Base-by-base conservation (phyloP, 2,888 invertebrate species). In the Tuta absoluta region DNA sequence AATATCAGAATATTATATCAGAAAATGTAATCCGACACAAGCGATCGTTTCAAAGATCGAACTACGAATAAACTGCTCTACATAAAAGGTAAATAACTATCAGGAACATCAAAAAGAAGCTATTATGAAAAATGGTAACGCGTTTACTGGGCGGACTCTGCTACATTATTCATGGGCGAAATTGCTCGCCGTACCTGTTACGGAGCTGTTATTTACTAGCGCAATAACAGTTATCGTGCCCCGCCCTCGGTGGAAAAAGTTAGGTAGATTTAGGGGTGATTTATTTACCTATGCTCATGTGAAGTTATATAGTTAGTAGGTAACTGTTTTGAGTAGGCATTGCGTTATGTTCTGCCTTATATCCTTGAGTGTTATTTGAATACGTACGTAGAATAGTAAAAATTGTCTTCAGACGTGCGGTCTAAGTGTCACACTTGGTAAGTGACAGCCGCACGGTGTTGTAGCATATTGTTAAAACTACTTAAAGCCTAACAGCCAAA, bases 91-190 rank as follows among this genome's bases (percentile, higher is more conserved):
- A 79, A 81, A 82, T 81, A 85, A 74, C 14, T 33, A 10, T 8
- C 67, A 71, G 76, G 69, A 79, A 84, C 84, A 84, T 87, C 87
- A 87, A 87, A 81, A 85, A 82, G 84, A 78, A 79, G 85, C 84
- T 87, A 90, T 89, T 91, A 91, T 89, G 90, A 91, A 90, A 90
- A 91, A 90, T 90, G 89, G 88, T 91, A 90, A 90, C 89, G 80
- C 88, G 74, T 85, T 91, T 90, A 90, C 81, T 69, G 85, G 85
- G 86, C 89, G 90, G 89, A 89, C 89, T 80, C 69, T 65, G 63
- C 63, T 91, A 79, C 82, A 90, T 90, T 87, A 90, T 91, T 89
- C 89, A 91, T 88, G 81, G 75, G 75, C 75, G 81, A 87, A 87
- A 88, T 87, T 86, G 87, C 86, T 85, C 82, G 81, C 71, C 82